Percentiles rank a stretch among this genome's conserved stretches.
Conservation (phyloP, 92 coral and sea anemone genomes). For the Porites lobata region DNA sequence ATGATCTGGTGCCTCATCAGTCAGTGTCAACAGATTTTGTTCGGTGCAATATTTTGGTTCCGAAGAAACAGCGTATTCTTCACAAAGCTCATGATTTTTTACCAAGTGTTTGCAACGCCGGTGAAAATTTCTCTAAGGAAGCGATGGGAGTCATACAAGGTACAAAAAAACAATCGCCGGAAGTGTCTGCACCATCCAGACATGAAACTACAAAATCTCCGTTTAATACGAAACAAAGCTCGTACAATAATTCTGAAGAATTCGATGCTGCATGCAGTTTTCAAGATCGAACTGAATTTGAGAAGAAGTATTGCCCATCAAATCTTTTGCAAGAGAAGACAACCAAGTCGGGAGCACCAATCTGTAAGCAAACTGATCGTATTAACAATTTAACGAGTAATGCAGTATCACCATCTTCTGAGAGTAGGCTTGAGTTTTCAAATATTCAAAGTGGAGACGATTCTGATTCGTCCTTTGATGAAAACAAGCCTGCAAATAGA, state of each 20-base stretch:
- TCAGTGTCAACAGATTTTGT: slow-evolving; percentile 15
- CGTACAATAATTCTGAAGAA: background rate
- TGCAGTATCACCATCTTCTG: background rate
- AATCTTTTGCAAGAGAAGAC: background rate
- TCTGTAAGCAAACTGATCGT: too few relatives aligned
- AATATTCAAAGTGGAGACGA: slow-evolving; percentile 5
- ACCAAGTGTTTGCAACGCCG: background rate
- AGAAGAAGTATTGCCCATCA: background rate
- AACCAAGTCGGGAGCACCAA: background rate
- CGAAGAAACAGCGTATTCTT: background rate
- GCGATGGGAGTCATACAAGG: background rate
- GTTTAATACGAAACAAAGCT: background rate
- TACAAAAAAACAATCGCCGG: background rate
- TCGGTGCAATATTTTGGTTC: slow-evolving; percentile 24
- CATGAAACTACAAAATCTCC: background rate
- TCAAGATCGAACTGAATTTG: background rate
- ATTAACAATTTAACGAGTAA: background rate
- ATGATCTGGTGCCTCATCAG: slow-evolving; percentile 26
- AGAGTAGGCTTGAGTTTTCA: background rate
- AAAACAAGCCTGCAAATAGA: background rate
- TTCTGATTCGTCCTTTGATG: slow-evolving; percentile 8
- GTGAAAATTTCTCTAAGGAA: background rate
- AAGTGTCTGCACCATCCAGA: background rate
- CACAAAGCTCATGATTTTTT: background rate
- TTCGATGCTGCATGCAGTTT: background rate